These are phyloP conservation scores for Xestia sexstrigata DNA, from an alignment of 2,888 invertebrate genomes.

Conservation along the genomic window DNA sequence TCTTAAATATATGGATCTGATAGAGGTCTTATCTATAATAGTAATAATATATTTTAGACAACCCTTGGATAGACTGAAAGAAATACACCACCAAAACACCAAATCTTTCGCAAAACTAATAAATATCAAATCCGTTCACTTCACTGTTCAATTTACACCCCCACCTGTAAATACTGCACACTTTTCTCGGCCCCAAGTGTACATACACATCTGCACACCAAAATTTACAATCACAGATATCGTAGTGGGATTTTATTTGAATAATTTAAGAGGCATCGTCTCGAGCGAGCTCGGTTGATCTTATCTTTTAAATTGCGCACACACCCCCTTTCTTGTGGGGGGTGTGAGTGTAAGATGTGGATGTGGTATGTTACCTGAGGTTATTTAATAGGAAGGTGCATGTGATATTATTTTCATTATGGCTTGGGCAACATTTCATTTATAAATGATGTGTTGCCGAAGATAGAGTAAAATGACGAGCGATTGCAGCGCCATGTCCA, in stretches of 20 bases:
- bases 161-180: constrained; percentile 28
- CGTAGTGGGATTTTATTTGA: constrained; percentile 85
- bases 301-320: constrained; percentile 86
- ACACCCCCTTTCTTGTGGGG: constrained; percentile 71
- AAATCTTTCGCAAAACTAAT: neutral
- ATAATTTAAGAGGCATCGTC: constrained; percentile 85
- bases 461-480: too few relatives aligned
- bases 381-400: neutral
- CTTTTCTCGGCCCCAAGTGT: constrained; percentile 64
- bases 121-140: constrained; percentile 29
- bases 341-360: constrained; percentile 37
- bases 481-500: too few relatives aligned
- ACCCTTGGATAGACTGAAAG: neutral
- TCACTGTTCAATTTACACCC: constrained; percentile 23
- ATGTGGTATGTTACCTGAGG: constrained; percentile 60
- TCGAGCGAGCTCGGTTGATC: constrained; percentile 75
- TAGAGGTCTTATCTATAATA: neutral
- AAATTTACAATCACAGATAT: constrained; percentile 87
- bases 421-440: neutral
- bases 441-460: too few relatives aligned
- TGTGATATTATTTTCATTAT: neutral
- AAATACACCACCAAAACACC: neutral
- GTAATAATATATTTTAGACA: neutral
- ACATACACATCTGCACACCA: constrained; percentile 76
- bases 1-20: neutral